These are phyloP conservation scores for Centrocercus urophasianus DNA, from an alignment of 2,113 vertebrate genomes.

Conservation along the genomic window DNA sequence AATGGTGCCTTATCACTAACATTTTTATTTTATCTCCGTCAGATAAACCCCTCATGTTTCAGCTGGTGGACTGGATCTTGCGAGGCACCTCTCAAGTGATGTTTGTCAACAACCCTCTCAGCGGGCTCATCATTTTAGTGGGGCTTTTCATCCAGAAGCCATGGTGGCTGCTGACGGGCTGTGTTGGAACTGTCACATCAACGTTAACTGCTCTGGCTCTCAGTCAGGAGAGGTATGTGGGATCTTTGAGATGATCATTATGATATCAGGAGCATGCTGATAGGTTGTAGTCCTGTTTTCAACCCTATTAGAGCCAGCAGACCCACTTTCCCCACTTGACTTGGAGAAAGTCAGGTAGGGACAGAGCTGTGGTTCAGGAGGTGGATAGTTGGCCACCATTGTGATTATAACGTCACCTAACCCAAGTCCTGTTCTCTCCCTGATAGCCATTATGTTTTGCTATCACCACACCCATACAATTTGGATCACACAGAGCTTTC, in stretches of 20 bases:
- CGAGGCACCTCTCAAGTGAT: conserved; percentile 94
- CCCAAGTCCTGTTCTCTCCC: not conserved
- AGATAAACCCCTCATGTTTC: conserved; percentile 88
- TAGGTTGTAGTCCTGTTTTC: rapidly evolving
- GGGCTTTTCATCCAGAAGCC: conserved; percentile 93
- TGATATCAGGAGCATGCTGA: not conserved
- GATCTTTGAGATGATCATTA: rapidly evolving
- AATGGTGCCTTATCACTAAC: not conserved
- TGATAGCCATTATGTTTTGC: not conserved
- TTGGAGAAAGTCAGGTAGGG: not conserved
- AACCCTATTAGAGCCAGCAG: not conserved
- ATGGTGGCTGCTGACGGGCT: conserved; percentile 92
- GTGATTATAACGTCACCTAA: not conserved
- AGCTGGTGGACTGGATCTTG: conserved; percentile 92
- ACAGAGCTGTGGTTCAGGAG: not conserved
- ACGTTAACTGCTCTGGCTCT: conserved; percentile 90
- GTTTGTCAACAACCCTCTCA: conserved; percentile 96
- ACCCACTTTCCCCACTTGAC: not conserved
- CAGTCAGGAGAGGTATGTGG: conserved; percentile 87
- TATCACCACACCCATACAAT: not conserved
- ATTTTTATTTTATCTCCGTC: not conserved
- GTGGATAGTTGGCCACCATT: rapidly evolving
- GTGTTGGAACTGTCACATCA: conserved; percentile 84
- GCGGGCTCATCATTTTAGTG: conserved; percentile 86
- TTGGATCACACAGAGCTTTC: not conserved